Percentiles rank a stretch among this genome's conserved stretches.
Conservation (phyloP, 2,888 invertebrate species). For the Zaprionus bogoriensis region DNA sequence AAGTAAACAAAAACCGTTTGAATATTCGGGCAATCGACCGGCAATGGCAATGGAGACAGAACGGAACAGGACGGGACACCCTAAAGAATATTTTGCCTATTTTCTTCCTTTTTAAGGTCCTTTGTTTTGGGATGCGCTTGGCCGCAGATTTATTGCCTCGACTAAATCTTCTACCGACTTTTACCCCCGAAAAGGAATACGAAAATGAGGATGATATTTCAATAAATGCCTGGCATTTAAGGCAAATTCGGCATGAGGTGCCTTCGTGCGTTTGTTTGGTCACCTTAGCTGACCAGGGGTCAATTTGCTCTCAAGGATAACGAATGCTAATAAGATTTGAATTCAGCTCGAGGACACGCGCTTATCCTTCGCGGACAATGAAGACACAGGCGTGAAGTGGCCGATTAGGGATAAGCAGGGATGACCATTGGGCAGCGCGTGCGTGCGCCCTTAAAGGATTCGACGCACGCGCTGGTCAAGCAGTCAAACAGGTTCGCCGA, state of each 20-base stretch:
- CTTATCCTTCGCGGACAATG: slow-evolving; percentile 24
- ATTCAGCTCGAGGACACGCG: slow-evolving; percentile 41
- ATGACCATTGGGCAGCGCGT: slow-evolving; percentile 67
- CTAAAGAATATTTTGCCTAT: slow-evolving; percentile 40
- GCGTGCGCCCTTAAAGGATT: slow-evolving; percentile 25
- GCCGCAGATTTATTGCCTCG: slow-evolving; percentile 73
- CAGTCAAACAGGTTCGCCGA: slow-evolving; percentile 59
- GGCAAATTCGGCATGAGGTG: slow-evolving; percentile 15
- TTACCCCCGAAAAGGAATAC: slow-evolving; percentile 33
- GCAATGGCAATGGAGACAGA: too few species aligned
- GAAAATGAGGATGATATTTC: slow-evolving; percentile 42
- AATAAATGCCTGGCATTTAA: slow-evolving; percentile 44
- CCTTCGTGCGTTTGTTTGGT: slow-evolving; percentile 24
- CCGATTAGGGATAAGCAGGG: slow-evolving; percentile 41
- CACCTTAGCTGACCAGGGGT: slow-evolving; percentile 44
- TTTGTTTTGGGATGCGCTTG: slow-evolving; percentile 55
- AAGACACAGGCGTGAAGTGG: slow-evolving; percentile 27
- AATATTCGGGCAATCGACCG: slow-evolving; percentile 27
- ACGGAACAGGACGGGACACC: slow-evolving; percentile 36
- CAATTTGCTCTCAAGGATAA: slow-evolving; percentile 11
- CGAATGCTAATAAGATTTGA: slow-evolving; percentile 57
- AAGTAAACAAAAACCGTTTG: slow-evolving; percentile 35
- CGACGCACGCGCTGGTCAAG: slow-evolving; percentile 49
- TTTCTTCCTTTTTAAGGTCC: slow-evolving; percentile 45
- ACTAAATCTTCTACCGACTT: slow-evolving; percentile 43